Evolutionary conservation across 2,113 vertebrate genomes (phyloP), one percentile per base, ranked within the genome.

Genomic region (Ochotona curzoniae): DNA sequence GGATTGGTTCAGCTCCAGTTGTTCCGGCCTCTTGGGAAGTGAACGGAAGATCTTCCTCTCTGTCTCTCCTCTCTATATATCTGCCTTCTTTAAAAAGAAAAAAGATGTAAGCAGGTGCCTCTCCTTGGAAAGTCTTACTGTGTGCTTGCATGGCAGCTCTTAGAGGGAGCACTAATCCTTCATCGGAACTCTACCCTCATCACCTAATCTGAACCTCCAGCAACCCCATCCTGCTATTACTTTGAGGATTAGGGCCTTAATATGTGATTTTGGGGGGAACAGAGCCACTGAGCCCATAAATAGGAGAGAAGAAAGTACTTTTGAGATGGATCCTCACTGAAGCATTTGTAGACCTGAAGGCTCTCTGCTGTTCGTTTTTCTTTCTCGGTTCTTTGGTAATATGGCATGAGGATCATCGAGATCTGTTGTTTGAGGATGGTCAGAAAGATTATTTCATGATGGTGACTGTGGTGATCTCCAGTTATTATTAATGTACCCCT

Each of bases 341-440:
- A 87, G 66, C 87, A 70, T 38, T 89, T 0, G 35, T 20, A 32
- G 61, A 75, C 7, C 82, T 92, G 12, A n/a, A 47, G 69, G 28
- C 35, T 89, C 64, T 60, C 28, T 83, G 69, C 32, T 66, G 84
- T 66, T 18, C 35, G 38, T 67, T 90, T 93, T 38, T 87, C 26
- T 76, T 79, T 73, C 61, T 71, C 79, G 83, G 60, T 64, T 87
- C 18, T 94, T 87, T 82, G 57, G 28, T 74, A 38, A 71, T 38
- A 8, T 60, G 66, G 54, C 28, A 20, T 89, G 54, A 80, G 28
- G 35, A 14, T 82, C 88, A 79, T 79, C n/a, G 83, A 51, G n/a
- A 60, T 75, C 35, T 75, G 12, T 93, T 84, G 21, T 91, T 38
- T 81, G 76, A 73, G 79, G 25, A 96, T 78, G 20, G n/a, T 89